Conservation (phyloP, 1,140 invertebrate species). For the Myzus persicae region DNA sequence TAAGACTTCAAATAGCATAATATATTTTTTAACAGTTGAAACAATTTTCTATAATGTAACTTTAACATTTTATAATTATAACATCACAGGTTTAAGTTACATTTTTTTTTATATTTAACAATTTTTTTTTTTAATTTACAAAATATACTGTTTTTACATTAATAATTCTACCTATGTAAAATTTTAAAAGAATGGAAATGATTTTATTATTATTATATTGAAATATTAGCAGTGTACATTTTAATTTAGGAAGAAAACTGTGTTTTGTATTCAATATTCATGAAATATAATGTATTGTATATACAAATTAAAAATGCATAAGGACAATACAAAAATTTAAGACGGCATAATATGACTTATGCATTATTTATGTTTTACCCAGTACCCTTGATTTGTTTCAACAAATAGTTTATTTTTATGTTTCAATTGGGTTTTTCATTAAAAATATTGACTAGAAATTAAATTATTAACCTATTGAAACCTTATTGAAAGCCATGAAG, state of each 20-base stretch:
- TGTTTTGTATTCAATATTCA: not conserved
- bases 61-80: not conserved
- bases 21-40: not conserved
- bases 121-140: too few relatives aligned
- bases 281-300: conserved; percentile 17
- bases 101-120: too few relatives aligned
- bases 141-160: not conserved
- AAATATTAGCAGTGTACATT: too few relatives aligned
- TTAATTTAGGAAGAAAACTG: not conserved
- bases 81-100: too few relatives aligned
- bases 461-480: too few relatives aligned
- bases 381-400: not conserved
- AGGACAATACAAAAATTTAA: not conserved
- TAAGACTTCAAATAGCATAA: not conserved
- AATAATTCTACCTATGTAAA: not conserved
- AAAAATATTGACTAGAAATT: not conserved
- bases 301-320: not conserved
- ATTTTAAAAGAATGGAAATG: not conserved
- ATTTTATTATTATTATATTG: not conserved
- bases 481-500: not conserved
- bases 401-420: not conserved
- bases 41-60: not conserved
- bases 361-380: not conserved
- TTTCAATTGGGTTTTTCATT: not conserved
- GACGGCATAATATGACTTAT: not conserved